Percentiles rank a stretch among this genome's conserved stretches.
phyloP scores from a whole-genome alignment of 2,797 vertebrate genomes.

The Danio tinwini region DNA sequence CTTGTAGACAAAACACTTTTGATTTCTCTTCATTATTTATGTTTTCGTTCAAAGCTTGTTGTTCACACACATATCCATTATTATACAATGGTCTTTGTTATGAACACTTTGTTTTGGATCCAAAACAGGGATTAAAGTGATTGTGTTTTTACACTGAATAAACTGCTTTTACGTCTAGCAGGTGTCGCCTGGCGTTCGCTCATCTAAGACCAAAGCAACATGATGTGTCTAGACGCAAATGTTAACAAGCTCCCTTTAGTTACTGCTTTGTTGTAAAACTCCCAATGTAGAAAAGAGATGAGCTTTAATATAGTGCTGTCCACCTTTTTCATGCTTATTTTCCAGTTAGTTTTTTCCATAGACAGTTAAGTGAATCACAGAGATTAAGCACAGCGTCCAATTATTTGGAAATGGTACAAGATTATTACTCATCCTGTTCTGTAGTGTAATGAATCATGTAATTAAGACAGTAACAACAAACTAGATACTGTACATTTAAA shows the following conservation, averaged over 20 bases:
- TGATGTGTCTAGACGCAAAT: conserved; percentile 49
- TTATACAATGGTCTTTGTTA: conserved; percentile 1
- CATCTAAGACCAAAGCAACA: conserved; percentile 45
- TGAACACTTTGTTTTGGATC: conserved; percentile 37
- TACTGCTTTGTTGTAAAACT: conserved; percentile 28
- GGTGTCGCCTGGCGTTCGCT: conserved; percentile 42
- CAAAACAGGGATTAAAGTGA: conserved; percentile 25
- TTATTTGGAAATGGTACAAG: neutral
- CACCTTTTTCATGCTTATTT: neutral
- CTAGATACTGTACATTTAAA: too few relatives aligned
- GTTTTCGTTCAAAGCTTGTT: conserved; percentile 2
- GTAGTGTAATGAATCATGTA: neutral
- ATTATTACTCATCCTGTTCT: neutral
- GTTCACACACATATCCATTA: neutral
- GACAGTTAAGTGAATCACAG: neutral
- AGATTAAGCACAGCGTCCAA: neutral
- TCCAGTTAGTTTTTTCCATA: neutral
- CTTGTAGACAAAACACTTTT: conserved; percentile 16
- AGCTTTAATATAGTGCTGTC: neutral
- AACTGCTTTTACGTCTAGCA: conserved; percentile 51
- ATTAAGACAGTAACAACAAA: neutral
- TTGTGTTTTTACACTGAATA: conserved; percentile 36
- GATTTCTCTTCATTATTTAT: conserved; percentile 26
- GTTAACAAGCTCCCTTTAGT: conserved; percentile 43
- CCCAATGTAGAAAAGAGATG: conserved; percentile 18